phyloP scores from a whole-genome alignment of 2,888 invertebrate species.

The Salpingus planirostris region DNA sequence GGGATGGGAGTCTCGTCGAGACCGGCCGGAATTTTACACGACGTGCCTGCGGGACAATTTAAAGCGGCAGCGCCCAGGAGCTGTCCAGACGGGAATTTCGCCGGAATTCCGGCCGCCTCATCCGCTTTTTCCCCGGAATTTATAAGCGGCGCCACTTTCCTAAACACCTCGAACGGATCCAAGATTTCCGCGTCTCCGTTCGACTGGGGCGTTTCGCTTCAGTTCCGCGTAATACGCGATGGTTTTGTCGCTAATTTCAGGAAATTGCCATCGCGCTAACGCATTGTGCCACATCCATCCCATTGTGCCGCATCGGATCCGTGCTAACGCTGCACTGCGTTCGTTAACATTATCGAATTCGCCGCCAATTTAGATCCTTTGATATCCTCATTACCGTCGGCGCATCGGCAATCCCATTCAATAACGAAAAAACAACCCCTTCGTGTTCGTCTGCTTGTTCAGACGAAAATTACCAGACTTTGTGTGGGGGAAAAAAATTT shows the following conservation, averaged over 20 bases:
- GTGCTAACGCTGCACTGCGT: not conserved
- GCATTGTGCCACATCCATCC: not conserved
- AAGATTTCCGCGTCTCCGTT: too few relatives aligned
- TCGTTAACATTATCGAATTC: constrained; percentile 4
- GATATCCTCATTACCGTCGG: not conserved
- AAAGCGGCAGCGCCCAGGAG: constrained; percentile 23
- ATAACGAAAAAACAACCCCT: not conserved
- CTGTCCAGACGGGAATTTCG: constrained; percentile 21
- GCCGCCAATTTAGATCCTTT: constrained; percentile 2
- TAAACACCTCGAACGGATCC: too few relatives aligned
- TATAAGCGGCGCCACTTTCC: constrained; percentile 3
- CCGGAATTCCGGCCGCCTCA: constrained; percentile 25
- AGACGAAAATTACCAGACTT: constrained; percentile 6
- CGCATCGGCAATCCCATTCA: not conserved
- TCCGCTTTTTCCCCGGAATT: constrained; percentile 4
- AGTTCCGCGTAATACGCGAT: too few relatives aligned
- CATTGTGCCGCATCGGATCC: not conserved
- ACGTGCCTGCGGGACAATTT: constrained; percentile 26
- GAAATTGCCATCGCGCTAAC: not conserved
- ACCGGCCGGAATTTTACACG: constrained; percentile 24
- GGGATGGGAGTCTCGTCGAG: constrained; percentile 15
- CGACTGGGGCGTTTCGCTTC: too few relatives aligned
- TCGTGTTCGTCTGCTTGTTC: too few relatives aligned
- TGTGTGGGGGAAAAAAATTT: constrained; percentile 2
- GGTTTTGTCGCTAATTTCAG: too few relatives aligned